Percentiles rank a stretch among this genome's conserved stretches.
Conservation (phyloP, 1,140 invertebrate genomes). For the Drosophila kanapiae region DNA sequence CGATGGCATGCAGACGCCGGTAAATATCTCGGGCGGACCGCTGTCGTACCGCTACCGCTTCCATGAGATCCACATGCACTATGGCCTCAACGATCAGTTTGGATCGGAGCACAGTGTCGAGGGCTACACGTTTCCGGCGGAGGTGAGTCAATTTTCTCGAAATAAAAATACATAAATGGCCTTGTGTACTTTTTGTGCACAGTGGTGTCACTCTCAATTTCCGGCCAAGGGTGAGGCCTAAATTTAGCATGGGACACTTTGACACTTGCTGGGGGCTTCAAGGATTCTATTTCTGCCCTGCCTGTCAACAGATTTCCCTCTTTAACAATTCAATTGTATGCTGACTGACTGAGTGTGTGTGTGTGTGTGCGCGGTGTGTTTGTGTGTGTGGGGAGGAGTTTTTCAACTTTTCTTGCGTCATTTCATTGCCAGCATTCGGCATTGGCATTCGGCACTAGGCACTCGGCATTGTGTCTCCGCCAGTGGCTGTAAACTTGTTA, state of each 20-base stretch:
- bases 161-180: not conserved
- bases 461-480: conserved; percentile 26
- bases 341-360: not conserved
- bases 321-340: conserved; percentile 72
- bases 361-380: not conserved
- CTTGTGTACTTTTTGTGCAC: not conserved
- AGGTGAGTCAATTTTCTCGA: conserved; percentile 88
- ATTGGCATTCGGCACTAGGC: conserved; percentile 14
- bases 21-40: conserved; percentile 97
- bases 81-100: conserved; percentile 93
- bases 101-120: conserved; percentile 97
- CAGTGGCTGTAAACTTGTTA: conserved; percentile 67
- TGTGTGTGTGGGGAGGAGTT: conserved; percentile 28
- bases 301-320: conserved; percentile 62
- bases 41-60: conserved; percentile 98
- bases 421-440: conserved; percentile 43
- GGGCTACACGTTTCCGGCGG: conserved; percentile 95
- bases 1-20: conserved; percentile 88
- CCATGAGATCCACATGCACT: conserved; percentile 95
- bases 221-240: conserved; percentile 21
- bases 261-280: conserved; percentile 46
- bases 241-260: conserved; percentile 51
- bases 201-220: conserved; percentile 41
- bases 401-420: conserved; percentile 57
- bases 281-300: conserved; percentile 43